Evolutionary conservation across 2,888 invertebrate genomes (phyloP).

Genomic region (Drosophila vallismaia): DNA sequence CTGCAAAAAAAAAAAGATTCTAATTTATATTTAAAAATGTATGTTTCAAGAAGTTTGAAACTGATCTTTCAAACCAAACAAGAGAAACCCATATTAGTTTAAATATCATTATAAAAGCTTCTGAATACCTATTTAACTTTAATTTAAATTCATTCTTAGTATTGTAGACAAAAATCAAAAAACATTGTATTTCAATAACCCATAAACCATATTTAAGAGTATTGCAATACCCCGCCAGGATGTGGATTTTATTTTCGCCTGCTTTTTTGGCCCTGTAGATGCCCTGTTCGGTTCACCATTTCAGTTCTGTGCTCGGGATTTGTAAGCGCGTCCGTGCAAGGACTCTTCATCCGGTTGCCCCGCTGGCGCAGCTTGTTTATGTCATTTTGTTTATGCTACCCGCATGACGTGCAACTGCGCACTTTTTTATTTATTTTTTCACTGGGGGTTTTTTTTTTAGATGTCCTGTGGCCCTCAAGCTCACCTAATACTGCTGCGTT

Average conservation of each 20-base stretch:
- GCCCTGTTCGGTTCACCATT: constrained; percentile 35
- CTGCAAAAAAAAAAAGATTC: no score
- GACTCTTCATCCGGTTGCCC: constrained; percentile 55
- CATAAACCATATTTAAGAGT: constrained; percentile 10
- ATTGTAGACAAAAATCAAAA: no score
- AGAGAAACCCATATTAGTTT: no score
- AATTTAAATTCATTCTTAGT: no score
- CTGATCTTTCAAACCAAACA: no score
- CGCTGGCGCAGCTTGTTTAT: constrained; percentile 61
- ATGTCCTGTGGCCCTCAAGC: constrained; percentile 27
- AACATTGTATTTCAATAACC: no score
- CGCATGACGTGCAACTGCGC: constrained; percentile 61
- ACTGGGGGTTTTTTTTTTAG: background rate
- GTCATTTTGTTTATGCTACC: constrained; percentile 69
- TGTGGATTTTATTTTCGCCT: constrained; percentile 68
- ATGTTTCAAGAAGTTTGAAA: no score
- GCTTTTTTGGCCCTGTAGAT: constrained; percentile 30
- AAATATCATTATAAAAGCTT: no score
- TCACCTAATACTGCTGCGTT: constrained; percentile 24
- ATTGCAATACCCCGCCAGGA: constrained; percentile 62
- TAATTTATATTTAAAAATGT: no score
- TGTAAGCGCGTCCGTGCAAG: constrained; percentile 66
- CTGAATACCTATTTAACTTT: no score
- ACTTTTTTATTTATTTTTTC: constrained; percentile 14
- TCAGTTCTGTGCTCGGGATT: constrained; percentile 65